Conservation (phyloP, 2,797 vertebrate species). For the Pampus argenteus region DNA sequence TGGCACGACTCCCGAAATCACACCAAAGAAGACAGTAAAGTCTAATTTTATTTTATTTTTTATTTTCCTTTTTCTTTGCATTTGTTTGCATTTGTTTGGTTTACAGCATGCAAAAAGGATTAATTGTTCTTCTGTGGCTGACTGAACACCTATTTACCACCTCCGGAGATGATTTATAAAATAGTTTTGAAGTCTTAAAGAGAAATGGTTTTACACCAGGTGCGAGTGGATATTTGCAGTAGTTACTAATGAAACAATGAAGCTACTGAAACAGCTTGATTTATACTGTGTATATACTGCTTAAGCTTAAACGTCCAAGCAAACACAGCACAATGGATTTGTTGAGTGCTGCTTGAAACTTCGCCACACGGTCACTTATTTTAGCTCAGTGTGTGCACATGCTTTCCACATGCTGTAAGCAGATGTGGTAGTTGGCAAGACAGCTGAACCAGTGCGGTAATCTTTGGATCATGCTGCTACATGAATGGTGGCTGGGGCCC, state of each 20-base stretch:
- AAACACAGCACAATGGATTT: conserved; percentile 70
- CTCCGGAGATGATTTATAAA: background rate
- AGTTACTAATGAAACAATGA: conserved; percentile 20
- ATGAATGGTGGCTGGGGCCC: conserved; percentile 77
- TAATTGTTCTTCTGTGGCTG: conserved; percentile 1
- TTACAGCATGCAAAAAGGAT: background rate
- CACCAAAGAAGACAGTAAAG: too few species aligned
- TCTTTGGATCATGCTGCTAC: conserved; percentile 78
- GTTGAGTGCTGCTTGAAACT: conserved; percentile 71
- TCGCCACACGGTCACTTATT: conserved; percentile 69
- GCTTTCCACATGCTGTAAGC: conserved; percentile 87
- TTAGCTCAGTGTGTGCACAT: conserved; percentile 72
- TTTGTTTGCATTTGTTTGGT: background rate
- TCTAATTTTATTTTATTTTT: too few species aligned
- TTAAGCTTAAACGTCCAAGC: conserved; percentile 45
- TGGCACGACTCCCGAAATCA: conserved; percentile 19
- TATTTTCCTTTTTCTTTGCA: background rate
- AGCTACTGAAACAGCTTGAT: conserved; percentile 19
- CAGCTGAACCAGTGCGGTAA: conserved; percentile 76
- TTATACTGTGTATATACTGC: background rate
- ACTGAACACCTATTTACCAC: background rate
- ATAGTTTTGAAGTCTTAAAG: conserved; percentile 18
- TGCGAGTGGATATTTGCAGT: conserved; percentile 16
- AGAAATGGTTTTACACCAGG: conserved; percentile 12
- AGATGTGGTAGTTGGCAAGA: conserved; percentile 78